Evolutionary conservation across 2,797 vertebrate species (phyloP), one percentile per base, ranked within the genome.

Genomic region (Mus spretus): DNA sequence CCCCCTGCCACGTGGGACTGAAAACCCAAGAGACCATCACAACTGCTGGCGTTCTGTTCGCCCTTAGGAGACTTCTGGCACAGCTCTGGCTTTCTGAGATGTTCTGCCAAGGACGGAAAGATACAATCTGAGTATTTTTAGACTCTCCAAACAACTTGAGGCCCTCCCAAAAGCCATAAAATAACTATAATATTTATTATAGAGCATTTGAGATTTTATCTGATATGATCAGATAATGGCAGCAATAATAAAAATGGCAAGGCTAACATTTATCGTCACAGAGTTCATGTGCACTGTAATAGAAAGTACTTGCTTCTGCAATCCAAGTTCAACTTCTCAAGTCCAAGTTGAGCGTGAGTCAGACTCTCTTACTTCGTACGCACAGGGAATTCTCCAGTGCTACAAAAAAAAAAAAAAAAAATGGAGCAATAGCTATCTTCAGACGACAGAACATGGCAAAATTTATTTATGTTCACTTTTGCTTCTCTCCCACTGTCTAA

Each of bases 1-100:
- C 99, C 59, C 97, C 94, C 0, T 3, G 14, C 99, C 99, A 99
- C 6, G 99, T 98, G 2, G 98, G 97, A 0, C 98, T 70, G 97
- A 99, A 98, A 97, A 99, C 99, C 79, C 82, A 98, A n/a, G 98
- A 99, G 34, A 99, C 98, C 80, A 98, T 97, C 93, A 98, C 98
- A 89, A 99, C 98, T 97, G 99, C 91, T 98, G 99, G 99, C 91
- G 99, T 98, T 81, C 99, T 99, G 83, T 99, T 99, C 17, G 99
- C 99, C 81, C 98, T 99, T 98, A 99, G 98, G 75, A 99, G 99
- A 97, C 98, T 99, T 97, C 98, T 99, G 93, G 98, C 98, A 98
- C 99, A 99, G 95, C 98, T 99, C 95, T 98, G 98, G 84, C 99
- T 99, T 59, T 98, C 98, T 2, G 99, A 98, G 91, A 98, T 98